A percentile compares a stretch with the other conserved stretches of the same genome.
Conservation (phyloP, 92 coral and sea anemone genomes). For the Montipora capitata region DNA sequence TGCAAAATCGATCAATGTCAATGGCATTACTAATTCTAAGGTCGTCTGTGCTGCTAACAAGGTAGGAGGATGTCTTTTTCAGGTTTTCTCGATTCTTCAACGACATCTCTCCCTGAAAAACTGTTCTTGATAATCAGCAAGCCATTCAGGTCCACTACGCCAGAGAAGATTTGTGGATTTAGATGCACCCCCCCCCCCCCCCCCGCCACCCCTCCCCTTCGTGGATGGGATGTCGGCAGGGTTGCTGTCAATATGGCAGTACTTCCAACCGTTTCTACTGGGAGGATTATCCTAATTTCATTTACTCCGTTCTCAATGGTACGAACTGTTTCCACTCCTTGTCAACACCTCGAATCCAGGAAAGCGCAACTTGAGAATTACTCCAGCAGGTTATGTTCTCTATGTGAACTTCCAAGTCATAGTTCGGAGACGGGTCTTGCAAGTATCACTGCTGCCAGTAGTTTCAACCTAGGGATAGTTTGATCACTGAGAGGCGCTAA, state of each 20-base stretch:
- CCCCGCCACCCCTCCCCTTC: no score
- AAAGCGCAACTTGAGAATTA: constrained; percentile 14
- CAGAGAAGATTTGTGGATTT: no score
- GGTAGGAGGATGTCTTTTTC: no score
- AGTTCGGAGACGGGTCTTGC: constrained; percentile 17
- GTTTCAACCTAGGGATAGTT: constrained; percentile 38
- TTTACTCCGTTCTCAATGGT: constrained; percentile 40
- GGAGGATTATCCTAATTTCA: constrained; percentile 9
- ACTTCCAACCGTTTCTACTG: background rate
- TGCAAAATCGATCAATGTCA: no score
- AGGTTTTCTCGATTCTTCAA: no score
- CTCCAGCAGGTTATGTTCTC: constrained; percentile 29
- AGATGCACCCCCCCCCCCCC: no score
- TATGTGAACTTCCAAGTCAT: background rate
- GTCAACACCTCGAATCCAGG: background rate
- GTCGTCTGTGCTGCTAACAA: constrained; percentile 6
- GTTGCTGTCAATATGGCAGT: constrained; percentile 9
- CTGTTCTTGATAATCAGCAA: no score
- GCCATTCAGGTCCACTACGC: no score
- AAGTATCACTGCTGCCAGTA: constrained; percentile 44
- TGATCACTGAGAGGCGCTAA: constrained; percentile 20
- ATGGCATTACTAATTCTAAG: no score
- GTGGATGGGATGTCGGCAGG: constrained; percentile 8
- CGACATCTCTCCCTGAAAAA: no score
- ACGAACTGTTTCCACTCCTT: constrained; percentile 45